Evolutionary conservation across 1,140 invertebrate species (phyloP), one percentile per base, ranked within the genome.

Genomic region (Lithobius niger): DNA sequence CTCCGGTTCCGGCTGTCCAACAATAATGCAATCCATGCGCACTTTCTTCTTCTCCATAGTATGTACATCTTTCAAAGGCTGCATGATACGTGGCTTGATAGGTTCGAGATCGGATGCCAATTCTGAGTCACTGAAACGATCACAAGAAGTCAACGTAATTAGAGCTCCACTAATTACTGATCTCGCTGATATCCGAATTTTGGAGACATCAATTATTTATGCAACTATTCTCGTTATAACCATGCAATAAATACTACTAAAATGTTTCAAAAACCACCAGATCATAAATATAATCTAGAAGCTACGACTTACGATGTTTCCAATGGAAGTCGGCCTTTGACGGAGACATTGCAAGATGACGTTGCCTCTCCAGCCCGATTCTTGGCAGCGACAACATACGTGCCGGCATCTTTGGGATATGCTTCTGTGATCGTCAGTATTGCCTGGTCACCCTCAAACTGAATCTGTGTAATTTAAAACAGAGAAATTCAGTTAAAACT

Each of bases 1-100:
- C n/a, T 87, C 85, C 0, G 87, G 88, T 68, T 87, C 84, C 1
- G 88, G 88, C 64, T 86, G 81, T 1, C 85, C 87, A 49, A 86
- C 76, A 61, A 92, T 88, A 43, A 88, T 74, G 65, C 85, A 88
- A 61, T 87, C 86, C 50, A 92, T 69, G 43, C 80, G 73, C 2
- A 82, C 79, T 21, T 76, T 76, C 6, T 77, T 77, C 10, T 86
- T 86, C 68, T 88, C 85, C 27, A 74, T 74, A 16, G 82, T 77
- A 18, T 73, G 75, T 4, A 77, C 67, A 68, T 88, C 79, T 65
- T 80, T 79, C 10, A 91, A 71, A 1, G 78, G 76, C 52, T 85
- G 66, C 55, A 84, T 80, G 55, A 91, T 81, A 16, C 76, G 77
- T 1, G 86, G 86, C 59, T 81, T 79, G 3, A 81, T 74, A 0